A percentile compares a stretch with the other conserved stretches of the same genome.
Conservation (phyloP, 2,113 vertebrate genomes). For the Peromyscus maniculatus region DNA sequence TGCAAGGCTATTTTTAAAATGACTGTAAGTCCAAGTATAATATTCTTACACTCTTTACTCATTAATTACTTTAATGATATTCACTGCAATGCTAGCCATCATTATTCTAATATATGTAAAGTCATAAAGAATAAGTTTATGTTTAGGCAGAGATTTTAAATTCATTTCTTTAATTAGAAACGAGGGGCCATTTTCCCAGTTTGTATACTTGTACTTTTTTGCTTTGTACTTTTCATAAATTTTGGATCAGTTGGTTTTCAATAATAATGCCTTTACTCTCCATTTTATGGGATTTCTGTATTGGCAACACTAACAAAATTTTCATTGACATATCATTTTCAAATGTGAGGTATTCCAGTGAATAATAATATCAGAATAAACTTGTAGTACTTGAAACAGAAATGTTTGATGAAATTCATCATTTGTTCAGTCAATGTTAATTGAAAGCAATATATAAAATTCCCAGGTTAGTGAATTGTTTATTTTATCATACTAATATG, state of each 20-base stretch:
- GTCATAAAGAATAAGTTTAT: not conserved
- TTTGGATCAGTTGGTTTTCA: not conserved
- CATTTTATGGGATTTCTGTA: not conserved
- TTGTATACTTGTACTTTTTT: not conserved
- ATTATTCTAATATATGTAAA: not conserved
- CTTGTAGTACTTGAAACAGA: not conserved
- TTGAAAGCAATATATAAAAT: not conserved
- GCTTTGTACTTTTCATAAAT: not conserved
- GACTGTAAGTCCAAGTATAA: not conserved
- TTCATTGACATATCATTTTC: not conserved
- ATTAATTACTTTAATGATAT: not conserved
- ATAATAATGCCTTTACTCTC: not conserved
- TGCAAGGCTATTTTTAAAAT: not conserved
- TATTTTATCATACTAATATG: no score
- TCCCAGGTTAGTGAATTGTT: not conserved
- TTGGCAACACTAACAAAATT: not conserved
- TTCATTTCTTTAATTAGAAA: not conserved
- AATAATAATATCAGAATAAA: constrained; percentile 20
- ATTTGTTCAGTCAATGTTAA: not conserved
- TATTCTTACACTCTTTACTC: not conserved
- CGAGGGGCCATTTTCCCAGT: not conserved
- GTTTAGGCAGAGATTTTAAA: not conserved
- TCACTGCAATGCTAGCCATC: not conserved
- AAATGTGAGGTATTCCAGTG: not conserved
- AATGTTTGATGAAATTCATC: not conserved